Base-by-base conservation (phyloP, 53 echinoderm and acorn worm genomes). In the Temnopleurus reevesii region DNA sequence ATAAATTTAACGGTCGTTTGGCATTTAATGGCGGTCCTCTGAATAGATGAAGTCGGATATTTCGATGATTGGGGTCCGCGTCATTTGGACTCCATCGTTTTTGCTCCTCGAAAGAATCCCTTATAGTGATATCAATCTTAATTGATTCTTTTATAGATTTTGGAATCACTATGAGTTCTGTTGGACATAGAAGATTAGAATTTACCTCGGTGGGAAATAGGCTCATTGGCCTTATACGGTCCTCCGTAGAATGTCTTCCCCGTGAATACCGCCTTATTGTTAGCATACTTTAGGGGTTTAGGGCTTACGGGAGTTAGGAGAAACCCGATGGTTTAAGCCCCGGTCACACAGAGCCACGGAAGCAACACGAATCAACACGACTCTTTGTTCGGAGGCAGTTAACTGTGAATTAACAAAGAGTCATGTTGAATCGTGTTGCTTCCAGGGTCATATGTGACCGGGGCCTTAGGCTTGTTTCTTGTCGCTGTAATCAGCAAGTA, bases 111-210 rank as follows among this genome's bases (percentile, higher is more conserved):
- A 71, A 71, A 71, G 71, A 71, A 71, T 38, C 71, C 41, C 23
- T 71, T 71, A 21, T 21, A 41, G 71, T 71, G 49, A 86, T 86
- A 60, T 21, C 86, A 61, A 44, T 61, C 86, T 47, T 66, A 86
- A 87, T 66, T 87, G 51, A 87, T 55, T 51, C 65, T 5, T 49
- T 36, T 38, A 66, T 66, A 87, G 53, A 87, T 66, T 87, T 66
- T 36, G n/a, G 88, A 87, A 87, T 87, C 88, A 66, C 88, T 87
- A 87, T n/a, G 19, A 85, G 85, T 85, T 85, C 60, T 60, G 17
- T 60, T 55, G 83, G 55, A 83, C 83, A 83, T 23, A n/a, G 55
- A 36, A 51, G 83, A 83, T 83, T 83, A 79, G 46, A 26, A 79
- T 79, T 79, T 47, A 79, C 49, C 79, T 49, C 30, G 25, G 41